phyloP scores from a whole-genome alignment of 1,140 invertebrate genomes.

The Leptopilina clavipes region DNA sequence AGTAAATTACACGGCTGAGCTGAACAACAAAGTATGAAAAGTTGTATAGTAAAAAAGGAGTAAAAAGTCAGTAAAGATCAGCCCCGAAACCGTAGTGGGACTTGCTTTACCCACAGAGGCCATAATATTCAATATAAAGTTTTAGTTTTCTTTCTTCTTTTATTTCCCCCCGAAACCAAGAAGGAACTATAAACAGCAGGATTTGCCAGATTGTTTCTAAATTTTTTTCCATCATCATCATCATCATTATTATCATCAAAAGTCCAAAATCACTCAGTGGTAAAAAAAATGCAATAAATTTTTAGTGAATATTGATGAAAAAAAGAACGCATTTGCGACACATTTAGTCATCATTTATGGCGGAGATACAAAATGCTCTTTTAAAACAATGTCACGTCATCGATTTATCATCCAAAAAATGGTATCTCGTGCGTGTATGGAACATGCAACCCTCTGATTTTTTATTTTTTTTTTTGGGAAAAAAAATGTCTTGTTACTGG shows the following conservation, averaged over 20 bases:
- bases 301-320: no score
- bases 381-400: slow-evolving; percentile 31
- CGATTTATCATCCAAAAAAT: slow-evolving; percentile 30
- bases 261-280: no score
- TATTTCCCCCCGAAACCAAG: neutral
- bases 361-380: slow-evolving; percentile 21
- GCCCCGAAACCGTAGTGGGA: slow-evolving; percentile 4
- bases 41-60: slow-evolving; percentile 44
- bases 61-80: slow-evolving; percentile 20
- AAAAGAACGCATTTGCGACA: no score
- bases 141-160: neutral
- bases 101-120: slow-evolving; percentile 8
- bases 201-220: no score
- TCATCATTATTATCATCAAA: no score
- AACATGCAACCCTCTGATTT: slow-evolving; percentile 27
- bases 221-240: neutral
- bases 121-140: slow-evolving; percentile 20
- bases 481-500: slow-evolving; percentile 48
- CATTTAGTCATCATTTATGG: neutral
- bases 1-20: slow-evolving; percentile 57
- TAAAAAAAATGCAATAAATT: no score
- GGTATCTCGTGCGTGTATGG: slow-evolving; percentile 27
- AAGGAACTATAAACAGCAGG: slow-evolving; percentile 4
- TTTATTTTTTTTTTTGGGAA: no score
- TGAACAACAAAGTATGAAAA: slow-evolving; percentile 56